A percentile compares a stretch with the other conserved stretches of the same genome.
These are phyloP conservation scores for Lathronympha strigana DNA, from an alignment of 2,888 invertebrate genomes.

Conservation along the genomic window DNA sequence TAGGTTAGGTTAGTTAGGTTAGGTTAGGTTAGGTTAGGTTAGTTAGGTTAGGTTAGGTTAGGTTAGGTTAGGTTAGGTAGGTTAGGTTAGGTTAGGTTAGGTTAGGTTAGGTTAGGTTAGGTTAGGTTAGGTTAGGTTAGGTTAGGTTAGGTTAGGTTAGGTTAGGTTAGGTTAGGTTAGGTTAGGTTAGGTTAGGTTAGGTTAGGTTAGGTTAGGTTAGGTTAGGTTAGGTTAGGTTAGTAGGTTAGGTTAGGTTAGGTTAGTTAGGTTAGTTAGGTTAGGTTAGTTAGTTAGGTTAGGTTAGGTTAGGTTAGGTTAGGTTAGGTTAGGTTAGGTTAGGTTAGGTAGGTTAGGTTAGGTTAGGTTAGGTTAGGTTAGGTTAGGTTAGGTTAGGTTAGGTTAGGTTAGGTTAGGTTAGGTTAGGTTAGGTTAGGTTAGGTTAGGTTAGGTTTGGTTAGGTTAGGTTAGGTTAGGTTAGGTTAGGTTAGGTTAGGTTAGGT, in stretches of 20 bases:
- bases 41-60: constrained; percentile 44
- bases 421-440: constrained; percentile 27
- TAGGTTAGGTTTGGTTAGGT: constrained; percentile 28
- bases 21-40: constrained; percentile 46
- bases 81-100: constrained; percentile 45
- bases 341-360: constrained; percentile 36
- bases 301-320: constrained; percentile 18
- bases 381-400: constrained; percentile 17
- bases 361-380: constrained; percentile 16
- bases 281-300: constrained; percentile 25
- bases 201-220: constrained; percentile 44
- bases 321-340: constrained; percentile 47
- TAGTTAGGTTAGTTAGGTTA: constrained; percentile 47
- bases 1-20: constrained; percentile 45
- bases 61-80: constrained; percentile 46
- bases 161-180: constrained; percentile 47
- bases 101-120: constrained; percentile 45
- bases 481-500: constrained; percentile 24
- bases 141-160: constrained; percentile 46
- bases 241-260: constrained; percentile 46
- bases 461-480: constrained; percentile 24
- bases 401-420: constrained; percentile 26
- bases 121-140: constrained; percentile 46
- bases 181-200: constrained; percentile 45
- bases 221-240: constrained; percentile 40